Evolutionary conservation across 1,140 invertebrate species (phyloP).

Genomic region (Drosophila prosaltans): DNA sequence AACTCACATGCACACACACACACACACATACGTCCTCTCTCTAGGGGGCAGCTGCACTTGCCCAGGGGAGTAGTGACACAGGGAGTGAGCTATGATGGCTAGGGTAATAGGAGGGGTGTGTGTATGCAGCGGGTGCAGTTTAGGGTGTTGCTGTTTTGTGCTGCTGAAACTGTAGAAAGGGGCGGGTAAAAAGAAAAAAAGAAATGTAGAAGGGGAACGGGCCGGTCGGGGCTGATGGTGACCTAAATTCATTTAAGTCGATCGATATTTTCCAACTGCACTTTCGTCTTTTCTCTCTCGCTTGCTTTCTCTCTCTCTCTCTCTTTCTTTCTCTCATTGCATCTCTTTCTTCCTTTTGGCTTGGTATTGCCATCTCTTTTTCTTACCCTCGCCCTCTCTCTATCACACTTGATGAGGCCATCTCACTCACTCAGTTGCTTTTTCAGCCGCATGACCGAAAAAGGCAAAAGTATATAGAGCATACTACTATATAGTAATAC

Average conservation of each 20-base stretch:
- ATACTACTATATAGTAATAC: conserved; percentile 62
- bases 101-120: background rate
- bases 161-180: too few relatives aligned
- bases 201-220: too few relatives aligned
- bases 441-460: conserved; percentile 57
- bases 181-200: too few relatives aligned
- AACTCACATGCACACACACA: conserved; percentile 17
- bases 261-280: conserved; percentile 69
- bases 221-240: conserved; percentile 26
- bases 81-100: background rate
- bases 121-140: conserved; percentile 9
- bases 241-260: conserved; percentile 80
- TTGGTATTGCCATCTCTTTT: background rate
- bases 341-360: conserved; percentile 31
- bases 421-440: conserved; percentile 28
- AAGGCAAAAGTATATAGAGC: conserved; percentile 72
- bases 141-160: background rate
- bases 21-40: background rate
- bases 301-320: conserved; percentile 26
- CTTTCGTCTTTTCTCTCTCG: conserved; percentile 29
- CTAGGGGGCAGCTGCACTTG: conserved; percentile 35
- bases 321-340: conserved; percentile 10
- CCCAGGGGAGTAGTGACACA: conserved; percentile 23
- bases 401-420: conserved; percentile 13
- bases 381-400: conserved; percentile 20